Conservation (phyloP, 2,888 invertebrate genomes). For the Megamerina dolium region DNA sequence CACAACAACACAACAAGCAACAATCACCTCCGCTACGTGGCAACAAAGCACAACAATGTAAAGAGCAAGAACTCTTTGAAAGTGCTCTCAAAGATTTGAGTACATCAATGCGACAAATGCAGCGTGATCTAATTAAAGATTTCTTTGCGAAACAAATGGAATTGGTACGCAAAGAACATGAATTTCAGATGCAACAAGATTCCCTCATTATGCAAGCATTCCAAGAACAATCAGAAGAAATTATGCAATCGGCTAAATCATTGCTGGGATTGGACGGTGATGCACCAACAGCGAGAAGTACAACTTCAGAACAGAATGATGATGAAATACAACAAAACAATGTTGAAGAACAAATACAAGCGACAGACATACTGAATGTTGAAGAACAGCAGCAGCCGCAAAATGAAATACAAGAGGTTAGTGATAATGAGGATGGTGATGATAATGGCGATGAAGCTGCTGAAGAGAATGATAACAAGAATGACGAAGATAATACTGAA, state of each 20-base stretch:
- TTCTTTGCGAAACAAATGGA: conserved; percentile 44
- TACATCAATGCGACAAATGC: conserved; percentile 34
- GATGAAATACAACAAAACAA: not conserved
- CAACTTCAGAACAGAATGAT: not conserved
- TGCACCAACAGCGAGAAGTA: not conserved
- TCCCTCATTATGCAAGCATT: conserved; percentile 37
- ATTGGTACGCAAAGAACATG: conserved; percentile 40
- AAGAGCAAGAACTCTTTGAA: conserved; percentile 26
- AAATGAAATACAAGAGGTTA: conserved; percentile 11
- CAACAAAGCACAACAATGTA: no score
- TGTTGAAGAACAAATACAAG: conserved; percentile 1
- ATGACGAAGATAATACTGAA: not conserved
- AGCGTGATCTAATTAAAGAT: conserved; percentile 39
- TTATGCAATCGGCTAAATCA: conserved; percentile 31
- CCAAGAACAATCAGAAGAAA: conserved; percentile 37
- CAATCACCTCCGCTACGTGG: no score
- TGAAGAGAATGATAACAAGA: conserved; percentile 4
- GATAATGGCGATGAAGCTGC: conserved; percentile 3
- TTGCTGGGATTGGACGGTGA: conserved; percentile 20
- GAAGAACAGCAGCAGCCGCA: not conserved
- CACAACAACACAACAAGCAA: no score
- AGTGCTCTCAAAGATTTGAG: conserved; percentile 39
- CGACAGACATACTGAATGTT: conserved; percentile 1
- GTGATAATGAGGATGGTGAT: conserved; percentile 12
- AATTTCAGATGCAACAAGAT: conserved; percentile 44